phyloP scores from a whole-genome alignment of 1,140 invertebrate genomes.

The Drosophila orena region DNA sequence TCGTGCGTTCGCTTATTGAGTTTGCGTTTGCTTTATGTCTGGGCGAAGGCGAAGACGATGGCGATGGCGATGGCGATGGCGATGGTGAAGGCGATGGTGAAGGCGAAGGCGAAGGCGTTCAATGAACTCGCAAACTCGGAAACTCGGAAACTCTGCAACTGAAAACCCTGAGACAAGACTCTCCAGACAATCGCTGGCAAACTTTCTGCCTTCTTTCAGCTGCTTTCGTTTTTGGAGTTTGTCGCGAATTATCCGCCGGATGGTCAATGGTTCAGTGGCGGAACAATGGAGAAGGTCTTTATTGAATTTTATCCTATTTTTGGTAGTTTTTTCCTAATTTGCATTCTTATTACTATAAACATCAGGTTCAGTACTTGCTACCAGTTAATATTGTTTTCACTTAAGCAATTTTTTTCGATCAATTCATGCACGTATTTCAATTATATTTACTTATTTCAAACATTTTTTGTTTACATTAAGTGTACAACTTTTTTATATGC shows the following conservation, averaged over 20 bases:
- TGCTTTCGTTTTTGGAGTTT: conserved; percentile 24
- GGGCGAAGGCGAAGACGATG: conserved; percentile 8
- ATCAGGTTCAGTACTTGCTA: too few relatives aligned
- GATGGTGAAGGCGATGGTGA: conserved; percentile 38
- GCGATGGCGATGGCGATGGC: conserved; percentile 5
- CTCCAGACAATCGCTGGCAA: conserved; percentile 42
- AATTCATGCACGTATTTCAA: too few relatives aligned
- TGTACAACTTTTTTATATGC: too few relatives aligned
- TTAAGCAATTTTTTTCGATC: not conserved
- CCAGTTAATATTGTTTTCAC: not conserved
- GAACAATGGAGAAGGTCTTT: not conserved
- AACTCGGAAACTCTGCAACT: conserved; percentile 56
- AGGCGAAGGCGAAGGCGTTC: conserved; percentile 57
- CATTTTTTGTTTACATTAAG: too few relatives aligned
- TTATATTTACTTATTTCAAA: too few relatives aligned
- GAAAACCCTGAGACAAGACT: conserved; percentile 22
- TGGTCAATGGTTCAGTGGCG: conserved; percentile 5
- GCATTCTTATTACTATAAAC: not conserved
- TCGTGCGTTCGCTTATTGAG: conserved; percentile 78
- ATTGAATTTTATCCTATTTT: not conserved
- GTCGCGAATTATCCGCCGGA: conserved; percentile 14
- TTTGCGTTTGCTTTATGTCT: conserved; percentile 62
- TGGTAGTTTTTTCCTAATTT: not conserved
- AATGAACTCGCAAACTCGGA: conserved; percentile 75
- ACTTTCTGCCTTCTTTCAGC: conserved; percentile 21